A percentile compares a stretch with the other conserved stretches of the same genome.
Conservation (phyloP, 2,888 invertebrate species). For the Lagria hirta region DNA sequence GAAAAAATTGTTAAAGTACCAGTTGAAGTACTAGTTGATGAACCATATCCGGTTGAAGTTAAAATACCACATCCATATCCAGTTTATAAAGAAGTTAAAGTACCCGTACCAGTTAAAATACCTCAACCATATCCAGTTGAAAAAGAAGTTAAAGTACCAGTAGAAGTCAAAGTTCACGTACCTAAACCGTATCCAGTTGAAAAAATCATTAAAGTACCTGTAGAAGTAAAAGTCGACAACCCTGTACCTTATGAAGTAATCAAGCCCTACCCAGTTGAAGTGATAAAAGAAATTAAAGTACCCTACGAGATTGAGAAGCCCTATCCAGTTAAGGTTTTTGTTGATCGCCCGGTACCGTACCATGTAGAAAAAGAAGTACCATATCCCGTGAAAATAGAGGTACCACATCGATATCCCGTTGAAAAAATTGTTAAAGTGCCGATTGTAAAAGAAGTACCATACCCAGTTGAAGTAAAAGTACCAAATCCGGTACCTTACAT, state of each 20-base stretch:
- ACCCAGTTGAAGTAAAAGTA: constrained; percentile 70
- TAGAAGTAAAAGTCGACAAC: constrained; percentile 64
- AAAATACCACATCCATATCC: constrained; percentile 74
- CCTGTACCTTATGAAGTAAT: constrained; percentile 66
- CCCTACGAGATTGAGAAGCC: constrained; percentile 56
- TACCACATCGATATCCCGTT: constrained; percentile 62
- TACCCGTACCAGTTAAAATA: constrained; percentile 67
- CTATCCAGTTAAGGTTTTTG: constrained; percentile 66
- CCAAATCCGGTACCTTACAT: constrained; percentile 70
- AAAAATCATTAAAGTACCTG: constrained; percentile 67
- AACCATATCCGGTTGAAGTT: constrained; percentile 73
- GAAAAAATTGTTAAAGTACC: constrained; percentile 73
- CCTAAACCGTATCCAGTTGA: constrained; percentile 73
- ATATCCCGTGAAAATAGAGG: constrained; percentile 67
- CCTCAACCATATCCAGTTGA: constrained; percentile 71
- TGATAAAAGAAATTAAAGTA: constrained; percentile 70
- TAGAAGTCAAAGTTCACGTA: constrained; percentile 67
- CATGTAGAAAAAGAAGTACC: constrained; percentile 75
- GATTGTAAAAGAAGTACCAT: constrained; percentile 69
- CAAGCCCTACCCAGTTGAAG: constrained; percentile 66
- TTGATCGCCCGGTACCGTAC: constrained; percentile 66
- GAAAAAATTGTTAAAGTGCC: constrained; percentile 66
- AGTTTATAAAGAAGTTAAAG: constrained; percentile 66
- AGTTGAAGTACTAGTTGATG: constrained; percentile 69
- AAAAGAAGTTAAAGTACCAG: constrained; percentile 63